These are phyloP conservation scores for Actinia tenebrosa DNA, from an alignment of 64 coral and sea anemone species.

Conservation along the genomic window DNA sequence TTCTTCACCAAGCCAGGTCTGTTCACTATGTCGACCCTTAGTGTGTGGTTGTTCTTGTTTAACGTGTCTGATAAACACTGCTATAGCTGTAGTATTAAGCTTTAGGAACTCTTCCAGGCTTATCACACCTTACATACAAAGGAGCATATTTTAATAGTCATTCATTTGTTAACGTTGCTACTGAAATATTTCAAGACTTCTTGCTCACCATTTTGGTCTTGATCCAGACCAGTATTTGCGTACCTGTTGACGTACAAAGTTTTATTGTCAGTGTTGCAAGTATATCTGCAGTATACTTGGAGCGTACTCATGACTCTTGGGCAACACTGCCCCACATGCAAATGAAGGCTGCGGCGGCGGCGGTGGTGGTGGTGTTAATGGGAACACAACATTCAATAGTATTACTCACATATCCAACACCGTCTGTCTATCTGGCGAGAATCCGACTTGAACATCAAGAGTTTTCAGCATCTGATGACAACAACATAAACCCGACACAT, in stretches of 20 bases:
- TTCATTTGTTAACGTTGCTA: background rate
- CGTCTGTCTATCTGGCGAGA: conserved; percentile 18
- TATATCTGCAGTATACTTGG: no score
- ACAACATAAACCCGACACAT: background rate
- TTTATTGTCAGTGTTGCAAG: background rate
- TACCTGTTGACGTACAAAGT: conserved; percentile 32
- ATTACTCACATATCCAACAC: conserved; percentile 29
- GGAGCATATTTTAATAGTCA: background rate
- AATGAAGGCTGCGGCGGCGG: no score
- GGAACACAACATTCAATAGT: background rate
- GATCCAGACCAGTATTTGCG: conserved; percentile 42
- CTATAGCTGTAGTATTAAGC: conserved; percentile 57
- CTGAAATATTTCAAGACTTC: background rate
- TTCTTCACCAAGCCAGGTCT: conserved; percentile 58
- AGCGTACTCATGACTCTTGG: no score
- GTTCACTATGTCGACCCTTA: conserved; percentile 64
- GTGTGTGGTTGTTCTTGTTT: conserved; percentile 63
- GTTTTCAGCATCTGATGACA: conserved; percentile 11
- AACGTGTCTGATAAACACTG: conserved; percentile 46
- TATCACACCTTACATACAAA: conserved; percentile 17
- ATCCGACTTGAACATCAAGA: conserved; percentile 29
- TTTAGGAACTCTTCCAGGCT: conserved; percentile 53
- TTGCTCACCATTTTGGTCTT: conserved; percentile 47
- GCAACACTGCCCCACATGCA: no score
- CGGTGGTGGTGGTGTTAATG: no score